phyloP scores from a whole-genome alignment of 2,888 invertebrate genomes.

The Eudemis profundana region DNA sequence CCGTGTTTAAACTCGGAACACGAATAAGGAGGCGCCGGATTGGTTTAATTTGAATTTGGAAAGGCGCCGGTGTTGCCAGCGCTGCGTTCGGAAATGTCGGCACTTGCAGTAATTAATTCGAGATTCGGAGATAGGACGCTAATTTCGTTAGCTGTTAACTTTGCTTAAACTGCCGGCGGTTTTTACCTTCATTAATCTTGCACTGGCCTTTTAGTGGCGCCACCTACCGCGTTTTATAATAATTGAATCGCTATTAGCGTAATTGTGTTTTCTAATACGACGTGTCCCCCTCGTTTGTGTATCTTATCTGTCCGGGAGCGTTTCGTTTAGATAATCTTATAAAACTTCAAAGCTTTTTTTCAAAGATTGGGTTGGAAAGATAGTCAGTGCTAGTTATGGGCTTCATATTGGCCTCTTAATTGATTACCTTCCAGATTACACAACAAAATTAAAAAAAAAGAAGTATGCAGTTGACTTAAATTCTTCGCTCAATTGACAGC shows the following conservation, averaged over 20 bases:
- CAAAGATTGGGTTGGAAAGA: too few relatives aligned
- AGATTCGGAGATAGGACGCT: conserved; percentile 81
- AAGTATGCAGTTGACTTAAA: too few relatives aligned
- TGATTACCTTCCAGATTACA: background rate
- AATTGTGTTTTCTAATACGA: conserved; percentile 41
- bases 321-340: background rate
- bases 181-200: conserved; percentile 78
- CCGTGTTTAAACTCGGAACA: conserved; percentile 82
- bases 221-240: conserved; percentile 60
- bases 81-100: conserved; percentile 61
- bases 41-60: conserved; percentile 85
- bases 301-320: conserved; percentile 35
- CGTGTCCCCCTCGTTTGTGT: conserved; percentile 19
- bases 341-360: conserved; percentile 3
- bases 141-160: conserved; percentile 82
- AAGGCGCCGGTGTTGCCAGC: conserved; percentile 72
- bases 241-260: conserved; percentile 40
- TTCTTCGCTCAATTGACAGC: too few relatives aligned
- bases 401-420: background rate
- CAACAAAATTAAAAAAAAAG: too few relatives aligned
- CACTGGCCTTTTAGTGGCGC: conserved; percentile 63
- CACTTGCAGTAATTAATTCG: conserved; percentile 81
- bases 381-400: background rate
- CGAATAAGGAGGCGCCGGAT: conserved; percentile 85
- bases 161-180: conserved; percentile 74